Conservation (phyloP, 2,797 vertebrate genomes). For the Echeneis naucrates region DNA sequence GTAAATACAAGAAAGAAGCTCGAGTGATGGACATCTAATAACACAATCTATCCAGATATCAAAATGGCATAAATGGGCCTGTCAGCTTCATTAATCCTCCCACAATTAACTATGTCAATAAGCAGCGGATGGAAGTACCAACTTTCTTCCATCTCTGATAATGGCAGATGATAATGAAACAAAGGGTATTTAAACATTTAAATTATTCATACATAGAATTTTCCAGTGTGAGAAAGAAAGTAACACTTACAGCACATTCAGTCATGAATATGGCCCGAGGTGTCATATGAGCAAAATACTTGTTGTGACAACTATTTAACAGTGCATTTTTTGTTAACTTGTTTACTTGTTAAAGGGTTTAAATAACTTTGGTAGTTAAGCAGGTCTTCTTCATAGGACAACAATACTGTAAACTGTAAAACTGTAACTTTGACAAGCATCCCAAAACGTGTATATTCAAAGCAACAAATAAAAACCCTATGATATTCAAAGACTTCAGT, state of each 20-base stretch:
- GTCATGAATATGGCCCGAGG: not conserved
- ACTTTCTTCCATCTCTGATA: slow-evolving; percentile 1
- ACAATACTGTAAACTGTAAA: not conserved
- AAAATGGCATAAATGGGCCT: slow-evolving; percentile 12
- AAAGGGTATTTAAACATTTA: slow-evolving; percentile 4
- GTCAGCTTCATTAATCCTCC: slow-evolving; percentile 24
- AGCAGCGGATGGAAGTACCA: slow-evolving; percentile 16
- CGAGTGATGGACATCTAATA: not conserved
- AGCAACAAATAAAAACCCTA: not conserved
- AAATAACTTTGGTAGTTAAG: not conserved
- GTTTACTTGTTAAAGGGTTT: not conserved
- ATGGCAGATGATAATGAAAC: not conserved
- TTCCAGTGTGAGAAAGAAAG: slow-evolving; percentile 1
- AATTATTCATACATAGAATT: slow-evolving; percentile 17
- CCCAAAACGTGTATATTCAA: not conserved
- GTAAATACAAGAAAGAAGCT: slow-evolving; percentile 1
- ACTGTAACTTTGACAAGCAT: not conserved
- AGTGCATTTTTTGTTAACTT: not conserved
- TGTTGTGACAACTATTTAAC: not conserved
- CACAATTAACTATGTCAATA: slow-evolving; percentile 7
- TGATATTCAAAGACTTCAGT: not conserved
- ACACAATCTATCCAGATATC: slow-evolving; percentile 10
- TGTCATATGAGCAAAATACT: not conserved
- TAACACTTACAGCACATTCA: not conserved
- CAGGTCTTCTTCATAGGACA: not conserved